These are phyloP conservation scores for Agrilus mali DNA, from an alignment of 2,888 invertebrate genomes.

Conservation along the genomic window DNA sequence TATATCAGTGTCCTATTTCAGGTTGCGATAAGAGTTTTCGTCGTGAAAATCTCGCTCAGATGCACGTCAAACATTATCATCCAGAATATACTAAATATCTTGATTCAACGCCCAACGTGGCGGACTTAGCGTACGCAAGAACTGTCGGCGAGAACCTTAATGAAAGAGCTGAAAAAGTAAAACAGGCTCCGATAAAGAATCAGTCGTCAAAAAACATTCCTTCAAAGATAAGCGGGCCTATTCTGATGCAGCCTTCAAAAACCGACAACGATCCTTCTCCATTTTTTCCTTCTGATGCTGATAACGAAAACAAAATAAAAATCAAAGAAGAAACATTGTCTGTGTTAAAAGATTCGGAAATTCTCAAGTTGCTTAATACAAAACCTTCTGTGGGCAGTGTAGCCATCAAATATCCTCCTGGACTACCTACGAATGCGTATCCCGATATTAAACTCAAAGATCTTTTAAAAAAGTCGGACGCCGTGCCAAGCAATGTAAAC, in stretches of 20 bases:
- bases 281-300: too few relatives aligned
- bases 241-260: too few relatives aligned
- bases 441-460: constrained; percentile 31
- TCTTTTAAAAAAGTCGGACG: constrained; percentile 27
- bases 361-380: constrained; percentile 24
- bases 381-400: constrained; percentile 19
- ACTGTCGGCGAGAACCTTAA: constrained; percentile 48
- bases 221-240: background rate
- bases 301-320: too few relatives aligned
- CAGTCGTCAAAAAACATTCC: constrained; percentile 7
- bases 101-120: constrained; percentile 73
- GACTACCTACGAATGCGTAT: constrained; percentile 25
- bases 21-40: constrained; percentile 82
- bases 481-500: constrained; percentile 23
- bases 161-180: constrained; percentile 15
- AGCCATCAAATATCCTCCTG: constrained; percentile 15
- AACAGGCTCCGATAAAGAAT: constrained; percentile 2
- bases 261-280: too few relatives aligned
- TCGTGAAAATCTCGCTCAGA: constrained; percentile 79
- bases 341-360: constrained; percentile 8
- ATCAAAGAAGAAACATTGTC: background rate
- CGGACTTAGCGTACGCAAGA: constrained; percentile 73
- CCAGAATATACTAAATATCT: constrained; percentile 62
- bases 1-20: constrained; percentile 61
- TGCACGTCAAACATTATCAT: constrained; percentile 93